These are phyloP conservation scores for Fratercula arctica DNA, from an alignment of 2,797 vertebrate genomes.

Conservation along the genomic window DNA sequence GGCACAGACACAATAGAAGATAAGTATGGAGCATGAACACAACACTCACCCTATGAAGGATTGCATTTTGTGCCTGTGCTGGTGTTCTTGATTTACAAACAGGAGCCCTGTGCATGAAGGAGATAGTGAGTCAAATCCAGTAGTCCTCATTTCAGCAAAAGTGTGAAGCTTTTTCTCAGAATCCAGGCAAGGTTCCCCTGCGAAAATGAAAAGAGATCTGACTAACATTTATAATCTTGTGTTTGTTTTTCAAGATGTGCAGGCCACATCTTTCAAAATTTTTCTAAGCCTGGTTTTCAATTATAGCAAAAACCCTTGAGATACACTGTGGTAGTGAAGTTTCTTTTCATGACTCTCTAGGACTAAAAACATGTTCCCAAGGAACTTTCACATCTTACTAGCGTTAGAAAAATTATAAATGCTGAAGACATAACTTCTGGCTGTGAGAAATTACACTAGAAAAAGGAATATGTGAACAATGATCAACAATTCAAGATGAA, in stretches of 20 bases:
- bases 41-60: neutral
- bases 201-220: neutral
- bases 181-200: rapidly evolving
- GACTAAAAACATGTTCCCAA: neutral
- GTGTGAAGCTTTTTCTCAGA: neutral
- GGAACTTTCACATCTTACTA: neutral
- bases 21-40: neutral
- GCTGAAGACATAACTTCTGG: neutral
- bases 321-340: neutral
- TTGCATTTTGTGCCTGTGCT: neutral
- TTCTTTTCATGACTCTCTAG: neutral
- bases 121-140: neutral
- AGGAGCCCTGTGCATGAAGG: neutral
- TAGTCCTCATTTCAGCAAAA: neutral
- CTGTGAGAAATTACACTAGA: neutral
- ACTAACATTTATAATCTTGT: neutral
- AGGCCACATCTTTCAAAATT: neutral
- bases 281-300: neutral
- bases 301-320: neutral
- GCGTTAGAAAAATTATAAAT: neutral
- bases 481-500: neutral
- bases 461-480: neutral
- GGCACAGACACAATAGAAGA: neutral
- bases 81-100: neutral
- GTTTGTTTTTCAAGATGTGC: neutral